phyloP scores from a whole-genome alignment of 2,113 vertebrate species.

The Rallus limicola region DNA sequence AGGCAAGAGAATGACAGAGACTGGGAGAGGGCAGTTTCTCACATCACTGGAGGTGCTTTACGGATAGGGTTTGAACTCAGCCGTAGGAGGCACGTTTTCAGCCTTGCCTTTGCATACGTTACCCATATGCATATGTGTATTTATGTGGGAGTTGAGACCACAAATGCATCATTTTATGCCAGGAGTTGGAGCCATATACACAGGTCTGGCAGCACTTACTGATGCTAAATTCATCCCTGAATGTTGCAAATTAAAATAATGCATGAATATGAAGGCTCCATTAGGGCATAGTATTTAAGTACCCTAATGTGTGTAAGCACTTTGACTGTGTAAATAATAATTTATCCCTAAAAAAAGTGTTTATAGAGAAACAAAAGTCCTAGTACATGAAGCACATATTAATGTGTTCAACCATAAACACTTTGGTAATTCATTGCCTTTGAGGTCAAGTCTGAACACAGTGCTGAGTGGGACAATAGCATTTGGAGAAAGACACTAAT shows the following conservation, averaged over 20 bases:
- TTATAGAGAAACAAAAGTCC: background rate
- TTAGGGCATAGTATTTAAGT: background rate
- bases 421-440: background rate
- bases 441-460: background rate
- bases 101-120: background rate
- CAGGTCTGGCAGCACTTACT: background rate
- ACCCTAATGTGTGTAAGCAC: background rate
- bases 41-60: background rate
- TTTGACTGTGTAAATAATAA: background rate
- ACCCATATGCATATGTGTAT: background rate
- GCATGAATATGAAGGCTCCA: background rate
- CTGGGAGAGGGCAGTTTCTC: background rate
- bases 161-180: background rate
- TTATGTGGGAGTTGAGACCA: background rate
- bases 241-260: background rate
- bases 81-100: background rate
- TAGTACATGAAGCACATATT: background rate
- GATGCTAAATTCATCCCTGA: background rate
- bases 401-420: background rate
- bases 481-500: background rate
- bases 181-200: accelerated
- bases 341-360: background rate
- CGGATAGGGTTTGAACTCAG: background rate
- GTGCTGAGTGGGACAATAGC: background rate
- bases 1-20: background rate